Conservation (phyloP, 2,797 vertebrate species). For the Galago senegalensis region DNA sequence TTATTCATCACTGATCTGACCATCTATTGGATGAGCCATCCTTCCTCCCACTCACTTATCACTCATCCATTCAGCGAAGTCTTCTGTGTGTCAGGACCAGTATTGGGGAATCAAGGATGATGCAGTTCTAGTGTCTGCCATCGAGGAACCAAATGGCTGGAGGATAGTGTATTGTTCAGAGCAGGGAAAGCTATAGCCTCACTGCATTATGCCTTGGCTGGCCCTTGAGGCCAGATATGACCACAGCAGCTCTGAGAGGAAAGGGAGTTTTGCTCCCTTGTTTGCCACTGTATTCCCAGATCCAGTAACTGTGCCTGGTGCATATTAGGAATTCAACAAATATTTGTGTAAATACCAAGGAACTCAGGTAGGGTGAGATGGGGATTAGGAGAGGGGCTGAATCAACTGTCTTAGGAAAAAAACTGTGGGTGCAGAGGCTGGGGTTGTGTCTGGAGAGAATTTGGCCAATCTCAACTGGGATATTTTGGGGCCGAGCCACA, state of each 20-base stretch:
- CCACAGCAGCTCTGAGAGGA: not conserved
- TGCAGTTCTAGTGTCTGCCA: not conserved
- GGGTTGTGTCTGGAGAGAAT: not conserved
- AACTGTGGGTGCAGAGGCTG: not conserved
- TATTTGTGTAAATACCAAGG: not conserved
- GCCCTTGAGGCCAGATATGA: not conserved
- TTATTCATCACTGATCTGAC: not conserved
- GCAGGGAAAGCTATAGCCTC: not conserved
- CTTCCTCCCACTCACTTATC: not conserved
- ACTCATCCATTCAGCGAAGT: not conserved
- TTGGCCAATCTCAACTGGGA: not conserved
- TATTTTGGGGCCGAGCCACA: not conserved
- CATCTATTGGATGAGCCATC: not conserved
- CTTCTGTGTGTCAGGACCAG: conserved; percentile 12
- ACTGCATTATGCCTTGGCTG: not conserved
- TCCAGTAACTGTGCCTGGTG: not conserved
- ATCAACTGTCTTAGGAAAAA: not conserved
- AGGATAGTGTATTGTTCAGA: not conserved
- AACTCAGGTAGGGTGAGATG: not conserved
- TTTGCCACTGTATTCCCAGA: not conserved
- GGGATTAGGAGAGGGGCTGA: not conserved
- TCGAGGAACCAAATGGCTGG: not conserved
- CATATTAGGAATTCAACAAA: not conserved
- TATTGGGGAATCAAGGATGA: not conserved
- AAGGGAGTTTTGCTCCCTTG: not conserved